Evolutionary conservation across 1,140 invertebrate species (phyloP).

Genomic region (Saxidomus purpurata): DNA sequence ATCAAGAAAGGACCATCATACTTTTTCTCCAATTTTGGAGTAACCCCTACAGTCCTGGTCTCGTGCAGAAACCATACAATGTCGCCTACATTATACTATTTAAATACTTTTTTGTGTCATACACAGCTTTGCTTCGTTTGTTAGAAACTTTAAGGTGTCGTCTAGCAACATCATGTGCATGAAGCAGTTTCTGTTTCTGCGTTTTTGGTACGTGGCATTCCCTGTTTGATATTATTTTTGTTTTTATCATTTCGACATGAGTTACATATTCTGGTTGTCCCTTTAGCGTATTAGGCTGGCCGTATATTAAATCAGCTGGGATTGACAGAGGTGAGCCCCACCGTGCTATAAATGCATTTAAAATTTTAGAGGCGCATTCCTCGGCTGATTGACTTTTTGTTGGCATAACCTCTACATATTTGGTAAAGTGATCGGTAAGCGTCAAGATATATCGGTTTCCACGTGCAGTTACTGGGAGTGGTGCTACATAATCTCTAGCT

Average conservation of each 20-base stretch:
- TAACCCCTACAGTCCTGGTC: neutral
- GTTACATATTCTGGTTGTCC: neutral
- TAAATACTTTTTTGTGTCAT: neutral
- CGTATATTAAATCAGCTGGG: conserved; percentile 54
- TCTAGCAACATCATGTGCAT: too few species aligned
- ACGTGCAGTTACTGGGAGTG: neutral
- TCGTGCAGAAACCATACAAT: neutral
- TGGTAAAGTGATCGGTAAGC: too few species aligned
- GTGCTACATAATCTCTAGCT: neutral
- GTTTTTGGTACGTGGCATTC: too few species aligned
- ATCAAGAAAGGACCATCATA: neutral
- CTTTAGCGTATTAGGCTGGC: neutral
- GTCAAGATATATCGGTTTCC: conserved; percentile 12
- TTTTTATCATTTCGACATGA: too few species aligned
- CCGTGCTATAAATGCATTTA: conserved; percentile 79
- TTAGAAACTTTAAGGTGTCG: too few species aligned
- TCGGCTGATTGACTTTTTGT: conserved; percentile 82
- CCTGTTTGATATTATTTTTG: too few species aligned
- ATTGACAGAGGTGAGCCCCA: conserved; percentile 85
- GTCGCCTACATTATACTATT: neutral
- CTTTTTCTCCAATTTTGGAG: neutral
- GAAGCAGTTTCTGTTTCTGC: too few species aligned
- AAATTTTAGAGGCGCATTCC: conserved; percentile 83
- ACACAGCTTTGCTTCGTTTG: neutral
- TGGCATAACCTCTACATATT: conserved; percentile 2